Percentiles rank a stretch among this genome's conserved stretches.
Conservation (phyloP, 2,113 vertebrate genomes). For the Motacilla alba region DNA sequence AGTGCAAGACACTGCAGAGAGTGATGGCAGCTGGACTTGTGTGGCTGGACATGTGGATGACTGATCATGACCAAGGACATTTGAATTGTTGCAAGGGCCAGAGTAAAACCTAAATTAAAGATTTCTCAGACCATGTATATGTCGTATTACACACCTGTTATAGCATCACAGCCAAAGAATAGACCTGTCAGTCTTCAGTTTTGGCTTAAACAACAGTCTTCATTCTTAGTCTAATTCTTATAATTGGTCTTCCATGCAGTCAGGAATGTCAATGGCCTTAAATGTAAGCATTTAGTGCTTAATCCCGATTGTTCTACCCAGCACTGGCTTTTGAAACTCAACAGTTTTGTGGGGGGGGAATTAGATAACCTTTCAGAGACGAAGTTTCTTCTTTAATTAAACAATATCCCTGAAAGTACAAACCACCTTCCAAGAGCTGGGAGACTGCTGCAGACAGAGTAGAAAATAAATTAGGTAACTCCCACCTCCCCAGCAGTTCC, state of each 20-base stretch:
- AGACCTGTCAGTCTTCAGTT: not conserved
- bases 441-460: not conserved
- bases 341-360: not conserved
- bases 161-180: not conserved
- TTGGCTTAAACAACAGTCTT: not conserved
- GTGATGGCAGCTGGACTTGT: not conserved
- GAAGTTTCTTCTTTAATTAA: slow-evolving; percentile 39
- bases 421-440: not conserved
- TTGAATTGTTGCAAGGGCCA: not conserved
- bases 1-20: not conserved
- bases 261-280: not conserved
- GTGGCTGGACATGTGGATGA: not conserved
- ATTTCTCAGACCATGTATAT: not conserved
- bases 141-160: not conserved
- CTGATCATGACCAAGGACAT: not conserved
- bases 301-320: not conserved
- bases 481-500: not conserved
- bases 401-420: not conserved
- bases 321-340: not conserved
- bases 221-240: not conserved
- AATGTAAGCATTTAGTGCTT: not conserved
- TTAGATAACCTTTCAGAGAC: slow-evolving; percentile 1
- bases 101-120: not conserved
- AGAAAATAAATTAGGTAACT: slow-evolving; percentile 16
- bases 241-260: not conserved